Evolutionary conservation across 2,113 vertebrate genomes (phyloP), one percentile per base, ranked within the genome.

Genomic region (Andinoacara biseriatus): DNA sequence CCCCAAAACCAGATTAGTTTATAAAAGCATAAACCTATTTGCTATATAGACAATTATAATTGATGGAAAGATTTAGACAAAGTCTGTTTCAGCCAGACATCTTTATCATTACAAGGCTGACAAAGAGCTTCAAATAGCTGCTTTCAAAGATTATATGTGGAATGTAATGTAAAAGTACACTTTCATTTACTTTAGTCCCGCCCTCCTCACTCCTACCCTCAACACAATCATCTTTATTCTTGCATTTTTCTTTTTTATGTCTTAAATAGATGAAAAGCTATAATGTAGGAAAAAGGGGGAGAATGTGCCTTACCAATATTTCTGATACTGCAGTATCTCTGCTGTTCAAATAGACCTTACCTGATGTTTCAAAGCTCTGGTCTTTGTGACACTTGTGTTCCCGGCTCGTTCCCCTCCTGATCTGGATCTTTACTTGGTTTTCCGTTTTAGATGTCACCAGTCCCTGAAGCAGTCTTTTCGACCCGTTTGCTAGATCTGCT

Each of bases 331-430:
- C 24, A 17, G 14, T 22, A 40, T 58, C 31, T n/a, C 57, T 52
- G 9, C 38, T 22, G 22, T 40, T 49, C 1, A 58, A 58, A 74
- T 1, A 9, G 20, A 33, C 5, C 75, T 82, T 84, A 91, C 90
- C 92, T 92, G 79, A 58, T 20, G 11, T 67, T 58, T 83, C 15
- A 46, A 6, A 18, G 74, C 22, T 82, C 15, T 35, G 17, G 60
- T 81, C 43, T 56, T 59, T 59, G 22, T 46, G 35, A 24, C 4
- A 0, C 14, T 85, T 20, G 31, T 80, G 60, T 69, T 26, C 60
- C 38, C 4, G 6, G 35, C 33, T 83, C 26, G 26, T 58, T 75
- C 60, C 74, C 14, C 46, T 11, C 22, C 63, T 38, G 52, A 31
- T 31, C 63, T 56, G n/a, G 15, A 18, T 43, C 74, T 76, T 65